Evolutionary conservation across 2,797 vertebrate genomes (phyloP), one percentile per base, ranked within the genome.

Genomic region (Selene dorsalis): DNA sequence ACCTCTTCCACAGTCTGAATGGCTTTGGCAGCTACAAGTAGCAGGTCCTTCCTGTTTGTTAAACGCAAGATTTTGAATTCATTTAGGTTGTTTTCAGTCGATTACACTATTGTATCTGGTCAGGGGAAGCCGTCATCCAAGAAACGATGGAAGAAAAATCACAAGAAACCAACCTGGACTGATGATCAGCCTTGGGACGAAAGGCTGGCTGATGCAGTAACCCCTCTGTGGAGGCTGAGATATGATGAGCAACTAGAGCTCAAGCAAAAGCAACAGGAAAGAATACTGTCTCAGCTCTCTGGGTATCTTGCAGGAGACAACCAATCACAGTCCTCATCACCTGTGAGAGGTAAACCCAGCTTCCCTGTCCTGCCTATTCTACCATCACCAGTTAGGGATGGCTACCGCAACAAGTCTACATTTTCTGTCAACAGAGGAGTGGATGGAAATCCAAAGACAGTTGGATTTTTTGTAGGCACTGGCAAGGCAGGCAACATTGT

Each of bases 321-420:
- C 4, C 58, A 41, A 1, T 61, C 75, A 32, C 57, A 52, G 0
- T 55, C 58, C 5, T 59, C 75, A 24, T 56, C 77, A n/a, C 56
- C 79, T 59, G 79, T 68, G 43, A 85, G 55, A 17, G 60, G 74
- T 55, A 89, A 85, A 16, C 82, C 93, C 30, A 79, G 22, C 75
- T 96, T 96, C 75, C 90, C 95, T 59, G 86, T 98, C 6, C 68
- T 94, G 65, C 75, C 85, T 53, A 78, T 94, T 73, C 91, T 92
- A 41, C 95, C 86, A 52, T 96, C 89, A 32, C 96, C 96, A 4
- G 58, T 95, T 18, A 88, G 87, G 56, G 84, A 94, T 2, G 94
- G 94, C 78, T 98, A 97, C 89, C 86, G 94, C 76, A 98, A 97
- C 91, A 97, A 98, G 87, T 97, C 96, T 0, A 95, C 95, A 1